Evolutionary conservation across 2,113 vertebrate species (phyloP).

Genomic region (Phrynocephalus versicolor): DNA sequence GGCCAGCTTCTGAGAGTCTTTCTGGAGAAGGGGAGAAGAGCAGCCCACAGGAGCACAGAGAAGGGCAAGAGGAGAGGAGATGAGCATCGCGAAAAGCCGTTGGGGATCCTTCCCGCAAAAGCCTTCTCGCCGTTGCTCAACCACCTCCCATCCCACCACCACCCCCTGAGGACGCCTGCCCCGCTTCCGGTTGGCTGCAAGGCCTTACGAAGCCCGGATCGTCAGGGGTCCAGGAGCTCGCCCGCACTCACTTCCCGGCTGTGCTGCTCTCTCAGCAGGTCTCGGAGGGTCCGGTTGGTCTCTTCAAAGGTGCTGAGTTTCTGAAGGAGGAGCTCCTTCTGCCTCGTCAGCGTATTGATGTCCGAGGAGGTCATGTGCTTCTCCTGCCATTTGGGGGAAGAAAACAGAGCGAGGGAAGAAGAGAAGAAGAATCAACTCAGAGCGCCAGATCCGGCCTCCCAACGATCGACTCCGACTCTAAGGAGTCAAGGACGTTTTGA

Average conservation of each 20-base stretch:
- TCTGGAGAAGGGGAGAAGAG: slow-evolving; percentile 58
- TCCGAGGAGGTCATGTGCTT: slow-evolving; percentile 82
- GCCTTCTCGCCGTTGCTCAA: no score
- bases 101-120: no score
- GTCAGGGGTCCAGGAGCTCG: no score
- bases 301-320: slow-evolving; percentile 89
- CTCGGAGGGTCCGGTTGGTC: slow-evolving; percentile 85
- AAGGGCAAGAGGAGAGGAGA: no score
- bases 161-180: no score
- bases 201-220: no score
- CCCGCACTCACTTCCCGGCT: slow-evolving; percentile 78
- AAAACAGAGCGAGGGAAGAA: no score
- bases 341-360: slow-evolving; percentile 76
- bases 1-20: slow-evolving; percentile 76
- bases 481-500: not conserved
- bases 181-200: no score
- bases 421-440: not conserved
- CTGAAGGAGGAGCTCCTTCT: slow-evolving; percentile 89
- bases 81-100: no score
- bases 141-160: no score
- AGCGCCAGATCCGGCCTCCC: not conserved
- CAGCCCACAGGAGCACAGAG: no score
- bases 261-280: slow-evolving; percentile 85
- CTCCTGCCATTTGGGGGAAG: slow-evolving; percentile 64
- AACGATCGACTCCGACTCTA: not conserved